Conservation (phyloP, 1,140 invertebrate genomes). For the Helicoverpa armigera region DNA sequence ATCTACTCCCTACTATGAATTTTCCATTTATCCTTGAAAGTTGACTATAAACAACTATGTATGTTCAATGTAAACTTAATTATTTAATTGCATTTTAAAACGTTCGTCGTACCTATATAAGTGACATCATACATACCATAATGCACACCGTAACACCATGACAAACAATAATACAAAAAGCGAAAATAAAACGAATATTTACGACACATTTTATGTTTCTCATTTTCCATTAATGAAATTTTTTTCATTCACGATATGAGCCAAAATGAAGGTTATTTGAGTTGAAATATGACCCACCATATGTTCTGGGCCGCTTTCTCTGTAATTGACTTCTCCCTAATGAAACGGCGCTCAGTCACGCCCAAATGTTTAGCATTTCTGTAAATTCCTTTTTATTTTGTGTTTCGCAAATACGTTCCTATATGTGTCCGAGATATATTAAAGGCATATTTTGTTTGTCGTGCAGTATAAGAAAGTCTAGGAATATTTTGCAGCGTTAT, state of each 20-base stretch:
- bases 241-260: constrained; percentile 73
- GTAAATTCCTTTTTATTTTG: constrained; percentile 8
- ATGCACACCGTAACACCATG: constrained; percentile 20
- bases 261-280: constrained; percentile 71
- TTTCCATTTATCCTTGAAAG: too few species aligned
- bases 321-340: constrained; percentile 78
- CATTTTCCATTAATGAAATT: constrained; percentile 67
- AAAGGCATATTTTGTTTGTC: constrained; percentile 8
- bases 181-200: constrained; percentile 71
- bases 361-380: constrained; percentile 41
- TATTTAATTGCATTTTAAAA: too few species aligned
- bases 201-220: constrained; percentile 65
- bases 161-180: constrained; percentile 53
- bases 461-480: neutral
- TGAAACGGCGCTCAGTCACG: constrained; percentile 74
- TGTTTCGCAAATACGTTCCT: neutral
- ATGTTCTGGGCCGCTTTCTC: constrained; percentile 64
- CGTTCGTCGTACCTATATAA: too few species aligned
- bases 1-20: too few species aligned
- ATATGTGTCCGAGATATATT: neutral
- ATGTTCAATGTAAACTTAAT: too few species aligned
- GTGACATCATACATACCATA: neutral
- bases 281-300: constrained; percentile 73
- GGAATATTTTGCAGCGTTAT: constrained; percentile 16
- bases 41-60: too few species aligned